These are phyloP conservation scores for Pterostichus niger DNA, from an alignment of 2,888 invertebrate genomes.

Conservation along the genomic window DNA sequence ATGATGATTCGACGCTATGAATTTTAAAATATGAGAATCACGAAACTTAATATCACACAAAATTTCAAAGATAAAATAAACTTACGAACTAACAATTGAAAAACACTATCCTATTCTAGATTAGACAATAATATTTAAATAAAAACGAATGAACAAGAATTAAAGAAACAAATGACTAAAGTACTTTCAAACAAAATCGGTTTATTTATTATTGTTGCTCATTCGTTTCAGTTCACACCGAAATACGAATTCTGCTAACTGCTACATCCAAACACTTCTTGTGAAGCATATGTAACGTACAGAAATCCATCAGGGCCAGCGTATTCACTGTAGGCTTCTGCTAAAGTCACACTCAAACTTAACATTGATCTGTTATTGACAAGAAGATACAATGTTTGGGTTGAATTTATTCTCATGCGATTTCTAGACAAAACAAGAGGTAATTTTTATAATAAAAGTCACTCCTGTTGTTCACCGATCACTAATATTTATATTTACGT, in stretches of 20 bases:
- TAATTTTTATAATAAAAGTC: background rate
- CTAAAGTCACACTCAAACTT: constrained; percentile 89
- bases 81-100: constrained; percentile 5
- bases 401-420: constrained; percentile 81
- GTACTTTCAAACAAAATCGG: too few relatives aligned
- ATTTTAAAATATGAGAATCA: constrained; percentile 7
- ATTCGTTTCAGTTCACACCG: background rate
- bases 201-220: background rate
- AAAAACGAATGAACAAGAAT: constrained; percentile 17
- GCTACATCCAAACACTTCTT: constrained; percentile 88
- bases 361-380: constrained; percentile 91
- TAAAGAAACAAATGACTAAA: background rate
- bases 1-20: constrained; percentile 15
- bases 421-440: constrained; percentile 72
- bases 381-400: constrained; percentile 89
- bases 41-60: constrained; percentile 33
- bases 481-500: background rate
- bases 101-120: constrained; percentile 9
- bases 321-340: constrained; percentile 88
- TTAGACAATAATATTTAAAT: constrained; percentile 5
- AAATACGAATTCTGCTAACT: constrained; percentile 43
- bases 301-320: constrained; percentile 92
- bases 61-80: constrained; percentile 24
- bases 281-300: constrained; percentile 93
- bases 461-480: too few relatives aligned